Conservation (phyloP, 2,113 vertebrate species). For the Machaerirhynchus nigripectus region DNA sequence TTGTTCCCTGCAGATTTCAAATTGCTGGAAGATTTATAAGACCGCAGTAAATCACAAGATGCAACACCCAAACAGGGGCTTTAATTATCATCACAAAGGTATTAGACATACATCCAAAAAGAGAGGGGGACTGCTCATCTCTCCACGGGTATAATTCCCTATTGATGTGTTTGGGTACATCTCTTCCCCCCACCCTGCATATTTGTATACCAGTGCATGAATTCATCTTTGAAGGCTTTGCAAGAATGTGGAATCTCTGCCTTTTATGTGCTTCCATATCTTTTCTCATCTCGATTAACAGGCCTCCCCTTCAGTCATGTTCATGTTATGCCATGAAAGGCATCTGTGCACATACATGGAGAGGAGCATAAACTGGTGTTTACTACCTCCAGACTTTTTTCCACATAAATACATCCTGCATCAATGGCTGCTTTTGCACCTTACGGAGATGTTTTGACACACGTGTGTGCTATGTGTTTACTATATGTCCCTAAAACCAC, state of each 20-base stretch:
- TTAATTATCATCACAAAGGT: conserved; percentile 35
- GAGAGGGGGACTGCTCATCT: background rate
- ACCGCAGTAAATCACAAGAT: background rate
- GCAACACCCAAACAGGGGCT: background rate
- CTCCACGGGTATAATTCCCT: conserved; percentile 12
- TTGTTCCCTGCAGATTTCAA: conserved; percentile 1
- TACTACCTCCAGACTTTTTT: background rate
- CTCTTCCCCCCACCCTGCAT: background rate
- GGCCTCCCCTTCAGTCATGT: conserved; percentile 20
- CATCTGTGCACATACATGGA: background rate
- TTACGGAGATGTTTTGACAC: background rate
- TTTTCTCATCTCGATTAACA: conserved; percentile 14
- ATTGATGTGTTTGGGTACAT: conserved; percentile 34
- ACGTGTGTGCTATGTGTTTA: background rate
- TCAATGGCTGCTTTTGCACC: background rate
- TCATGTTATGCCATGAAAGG: conserved; percentile 20
- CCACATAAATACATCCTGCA: background rate
- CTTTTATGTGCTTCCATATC: conserved; percentile 61
- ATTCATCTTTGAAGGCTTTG: conserved; percentile 54
- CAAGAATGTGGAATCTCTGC: conserved; percentile 40
- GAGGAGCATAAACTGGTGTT: background rate
- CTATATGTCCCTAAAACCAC: background rate
- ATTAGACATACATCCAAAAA: background rate
- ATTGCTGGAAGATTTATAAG: conserved; percentile 45
- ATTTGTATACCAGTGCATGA: conserved; percentile 26